These are phyloP conservation scores for Vombatus ursinus DNA, from an alignment of 2,113 vertebrate species.

Conservation along the genomic window DNA sequence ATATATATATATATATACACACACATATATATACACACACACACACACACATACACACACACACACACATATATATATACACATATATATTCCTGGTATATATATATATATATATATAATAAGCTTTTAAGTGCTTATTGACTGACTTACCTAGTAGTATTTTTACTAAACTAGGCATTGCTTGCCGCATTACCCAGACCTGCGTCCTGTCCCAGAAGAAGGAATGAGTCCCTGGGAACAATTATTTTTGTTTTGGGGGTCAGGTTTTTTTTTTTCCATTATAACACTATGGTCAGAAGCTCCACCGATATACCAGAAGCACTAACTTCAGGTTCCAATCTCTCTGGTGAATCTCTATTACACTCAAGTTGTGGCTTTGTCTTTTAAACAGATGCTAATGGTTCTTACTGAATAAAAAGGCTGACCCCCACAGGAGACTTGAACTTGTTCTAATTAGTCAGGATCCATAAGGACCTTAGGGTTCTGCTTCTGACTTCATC, in stretches of 20 bases:
- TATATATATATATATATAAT: background rate
- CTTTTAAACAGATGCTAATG: background rate
- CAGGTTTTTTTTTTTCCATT: background rate
- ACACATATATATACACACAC: too few relatives aligned
- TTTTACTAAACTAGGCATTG: background rate
- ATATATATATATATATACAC: too few relatives aligned
- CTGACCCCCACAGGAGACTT: background rate
- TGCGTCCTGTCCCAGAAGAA: background rate
- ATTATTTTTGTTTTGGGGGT: background rate
- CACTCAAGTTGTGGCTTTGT: background rate
- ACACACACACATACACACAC: too few relatives aligned
- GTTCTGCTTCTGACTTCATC: background rate
- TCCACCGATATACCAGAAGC: background rate
- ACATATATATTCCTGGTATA: too few relatives aligned
- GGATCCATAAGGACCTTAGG: background rate
- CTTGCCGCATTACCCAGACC: background rate
- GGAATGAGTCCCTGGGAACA: background rate
- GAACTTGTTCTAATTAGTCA: background rate
- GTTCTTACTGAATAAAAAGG: background rate
- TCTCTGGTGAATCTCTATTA: background rate
- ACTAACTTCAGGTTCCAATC: background rate
- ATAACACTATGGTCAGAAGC: background rate
- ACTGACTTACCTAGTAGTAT: background rate
- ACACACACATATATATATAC: too few relatives aligned
- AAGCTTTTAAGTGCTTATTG: background rate